These are phyloP conservation scores for Acomys russatus DNA, from an alignment of 2,797 vertebrate genomes.

Conservation along the genomic window DNA sequence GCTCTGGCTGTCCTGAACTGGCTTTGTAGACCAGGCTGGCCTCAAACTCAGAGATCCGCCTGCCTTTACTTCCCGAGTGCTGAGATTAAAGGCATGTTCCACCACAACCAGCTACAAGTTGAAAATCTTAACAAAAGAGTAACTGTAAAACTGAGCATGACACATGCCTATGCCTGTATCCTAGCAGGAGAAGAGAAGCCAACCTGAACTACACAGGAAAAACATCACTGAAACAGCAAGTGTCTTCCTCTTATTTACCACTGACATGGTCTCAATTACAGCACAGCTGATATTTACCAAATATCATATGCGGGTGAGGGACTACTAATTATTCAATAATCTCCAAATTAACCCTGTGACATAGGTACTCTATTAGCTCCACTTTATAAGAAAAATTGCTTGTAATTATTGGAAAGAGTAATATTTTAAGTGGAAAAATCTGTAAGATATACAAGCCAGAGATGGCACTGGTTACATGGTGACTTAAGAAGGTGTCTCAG, in stretches of 20 bases:
- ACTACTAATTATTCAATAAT: neutral
- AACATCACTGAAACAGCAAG: neutral
- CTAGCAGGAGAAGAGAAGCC: neutral
- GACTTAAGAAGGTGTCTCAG: neutral
- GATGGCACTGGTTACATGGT: neutral
- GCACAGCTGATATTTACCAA: slow-evolving; percentile 23
- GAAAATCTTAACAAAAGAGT: neutral
- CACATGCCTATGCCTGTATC: neutral
- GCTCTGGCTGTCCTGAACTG: too few species aligned
- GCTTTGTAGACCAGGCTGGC: too few species aligned
- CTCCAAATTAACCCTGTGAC: neutral
- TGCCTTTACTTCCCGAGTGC: too few species aligned
- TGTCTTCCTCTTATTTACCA: neutral
- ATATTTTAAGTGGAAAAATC: neutral
- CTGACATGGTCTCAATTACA: neutral
- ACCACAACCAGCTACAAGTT: neutral
- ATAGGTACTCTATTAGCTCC: neutral
- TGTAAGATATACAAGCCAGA: neutral
- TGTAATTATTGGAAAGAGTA: neutral
- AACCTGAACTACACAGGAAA: neutral
- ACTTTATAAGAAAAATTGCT: neutral
- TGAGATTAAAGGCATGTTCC: too few species aligned
- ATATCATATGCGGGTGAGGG: neutral
- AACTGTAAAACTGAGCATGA: neutral
- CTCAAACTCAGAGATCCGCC: too few species aligned